A percentile compares a stretch with the other conserved stretches of the same genome.
Evolutionary conservation across 2,113 vertebrate species (phyloP).

Genomic region (Guaruba guarouba): DNA sequence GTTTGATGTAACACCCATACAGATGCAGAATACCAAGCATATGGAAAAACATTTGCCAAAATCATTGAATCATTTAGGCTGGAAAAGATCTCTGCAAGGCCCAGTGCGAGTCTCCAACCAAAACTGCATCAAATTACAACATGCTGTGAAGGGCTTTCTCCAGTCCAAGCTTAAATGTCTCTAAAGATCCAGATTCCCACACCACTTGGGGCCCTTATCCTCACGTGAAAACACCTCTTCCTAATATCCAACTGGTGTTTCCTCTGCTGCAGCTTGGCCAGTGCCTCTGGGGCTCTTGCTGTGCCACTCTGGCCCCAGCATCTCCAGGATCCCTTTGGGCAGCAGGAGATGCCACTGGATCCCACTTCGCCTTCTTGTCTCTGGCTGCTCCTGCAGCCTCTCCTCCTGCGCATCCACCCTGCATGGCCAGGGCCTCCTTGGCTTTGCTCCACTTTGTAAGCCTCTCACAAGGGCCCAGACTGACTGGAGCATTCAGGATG

Average conservation of each 20-base stretch:
- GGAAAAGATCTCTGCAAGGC: not conserved
- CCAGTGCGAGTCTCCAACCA: no score
- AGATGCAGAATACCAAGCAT: not conserved
- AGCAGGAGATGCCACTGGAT: not conserved
- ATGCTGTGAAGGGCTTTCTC: not conserved
- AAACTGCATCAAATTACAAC: not conserved
- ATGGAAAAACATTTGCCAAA: rapidly evolving
- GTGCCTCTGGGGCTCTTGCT: not conserved
- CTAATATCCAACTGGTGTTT: not conserved
- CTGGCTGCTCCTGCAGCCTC: not conserved
- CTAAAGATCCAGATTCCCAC: not conserved
- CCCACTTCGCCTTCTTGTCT: not conserved
- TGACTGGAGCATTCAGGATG: not conserved
- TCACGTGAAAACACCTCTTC: not conserved
- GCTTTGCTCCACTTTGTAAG: not conserved
- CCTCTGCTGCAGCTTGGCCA: not conserved
- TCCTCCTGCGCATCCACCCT: rapidly evolving
- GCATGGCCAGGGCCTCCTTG: rapidly evolving
- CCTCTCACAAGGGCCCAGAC: not conserved
- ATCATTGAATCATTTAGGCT: not conserved
- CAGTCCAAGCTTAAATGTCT: not conserved
- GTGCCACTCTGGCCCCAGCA: no score
- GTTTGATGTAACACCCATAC: not conserved
- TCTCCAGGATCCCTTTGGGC: not conserved
- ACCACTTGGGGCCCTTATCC: rapidly evolving